A percentile compares a stretch with the other conserved stretches of the same genome.
phyloP scores from a whole-genome alignment of 1,140 invertebrate genomes.

The Drosophila arizonae region DNA sequence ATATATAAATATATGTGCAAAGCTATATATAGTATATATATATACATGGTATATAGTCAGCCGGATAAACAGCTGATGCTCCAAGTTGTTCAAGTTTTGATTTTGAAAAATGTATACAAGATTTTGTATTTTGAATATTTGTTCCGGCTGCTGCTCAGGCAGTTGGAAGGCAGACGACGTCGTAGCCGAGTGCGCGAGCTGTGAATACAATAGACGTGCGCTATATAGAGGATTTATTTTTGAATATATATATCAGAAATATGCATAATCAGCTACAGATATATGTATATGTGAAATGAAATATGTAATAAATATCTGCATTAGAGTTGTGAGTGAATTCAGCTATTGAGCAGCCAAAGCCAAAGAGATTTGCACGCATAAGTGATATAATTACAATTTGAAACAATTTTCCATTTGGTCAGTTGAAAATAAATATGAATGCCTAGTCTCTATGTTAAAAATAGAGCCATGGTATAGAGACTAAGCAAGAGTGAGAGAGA shows the following conservation, averaged over 20 bases:
- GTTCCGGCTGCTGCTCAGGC: constrained; percentile 19
- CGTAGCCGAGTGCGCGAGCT: constrained; percentile 46
- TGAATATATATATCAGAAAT: neutral
- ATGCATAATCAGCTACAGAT: constrained; percentile 1
- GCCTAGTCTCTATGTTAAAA: constrained; percentile 54
- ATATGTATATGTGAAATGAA: neutral
- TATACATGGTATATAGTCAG: too few species aligned
- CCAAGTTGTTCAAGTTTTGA: neutral
- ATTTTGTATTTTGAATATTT: constrained; percentile 37
- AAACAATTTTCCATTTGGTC: constrained; percentile 47
- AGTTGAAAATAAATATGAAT: constrained; percentile 55
- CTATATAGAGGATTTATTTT: constrained; percentile 14
- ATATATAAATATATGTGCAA: too few species aligned
- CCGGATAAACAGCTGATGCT: constrained; percentile 28
- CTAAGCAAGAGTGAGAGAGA: neutral
- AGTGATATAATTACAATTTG: constrained; percentile 68
- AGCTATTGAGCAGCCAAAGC: neutral
- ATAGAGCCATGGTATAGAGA: constrained; percentile 47
- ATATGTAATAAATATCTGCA: constrained; percentile 21
- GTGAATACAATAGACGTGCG: constrained; percentile 15
- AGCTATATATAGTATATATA: too few species aligned
- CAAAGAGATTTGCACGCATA: constrained; percentile 32
- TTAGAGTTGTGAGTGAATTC: constrained; percentile 12
- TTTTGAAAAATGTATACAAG: constrained; percentile 30
- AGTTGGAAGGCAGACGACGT: constrained; percentile 62